A percentile compares a stretch with the other conserved stretches of the same genome.
Evolutionary conservation across 2,113 vertebrate species (phyloP).

Genomic region (Cygnus atratus): DNA sequence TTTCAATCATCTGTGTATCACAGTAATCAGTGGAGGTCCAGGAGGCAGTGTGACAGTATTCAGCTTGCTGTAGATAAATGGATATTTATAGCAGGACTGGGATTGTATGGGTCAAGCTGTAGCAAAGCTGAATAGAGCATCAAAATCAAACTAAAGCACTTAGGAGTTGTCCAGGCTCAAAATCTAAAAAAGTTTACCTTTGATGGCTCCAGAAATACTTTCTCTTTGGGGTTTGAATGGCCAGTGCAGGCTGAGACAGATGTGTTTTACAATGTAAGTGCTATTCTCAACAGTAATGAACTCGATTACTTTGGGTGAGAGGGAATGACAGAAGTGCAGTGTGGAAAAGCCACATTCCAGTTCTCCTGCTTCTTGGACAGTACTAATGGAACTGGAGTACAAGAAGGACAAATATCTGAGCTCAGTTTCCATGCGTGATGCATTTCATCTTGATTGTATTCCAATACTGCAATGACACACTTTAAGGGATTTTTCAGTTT

Average conservation of each 20-base stretch:
- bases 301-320: slow-evolving; percentile 95
- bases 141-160: slow-evolving; percentile 85
- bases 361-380: slow-evolving; percentile 89
- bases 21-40: slow-evolving; percentile 91
- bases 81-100: slow-evolving; percentile 83
- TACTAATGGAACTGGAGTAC: slow-evolving; percentile 87
- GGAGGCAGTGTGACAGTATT: slow-evolving; percentile 87
- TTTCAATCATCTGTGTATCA: slow-evolving; percentile 88
- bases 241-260: slow-evolving; percentile 86
- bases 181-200: slow-evolving; percentile 83
- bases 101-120: slow-evolving; percentile 86
- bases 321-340: slow-evolving; percentile 87
- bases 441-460: slow-evolving; percentile 38
- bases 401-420: slow-evolving; percentile 88
- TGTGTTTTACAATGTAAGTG: slow-evolving; percentile 85
- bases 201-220: slow-evolving; percentile 85
- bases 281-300: slow-evolving; percentile 83
- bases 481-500: slow-evolving; percentile 56
- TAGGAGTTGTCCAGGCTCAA: slow-evolving; percentile 80
- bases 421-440: slow-evolving; percentile 87
- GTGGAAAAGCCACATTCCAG: slow-evolving; percentile 84
- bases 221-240: slow-evolving; percentile 86
- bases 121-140: slow-evolving; percentile 83
- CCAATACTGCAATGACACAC: slow-evolving; percentile 46
- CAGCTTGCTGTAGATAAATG: slow-evolving; percentile 85